phyloP scores from a whole-genome alignment of 2,113 vertebrate genomes.

The Hiodon alosoides region DNA sequence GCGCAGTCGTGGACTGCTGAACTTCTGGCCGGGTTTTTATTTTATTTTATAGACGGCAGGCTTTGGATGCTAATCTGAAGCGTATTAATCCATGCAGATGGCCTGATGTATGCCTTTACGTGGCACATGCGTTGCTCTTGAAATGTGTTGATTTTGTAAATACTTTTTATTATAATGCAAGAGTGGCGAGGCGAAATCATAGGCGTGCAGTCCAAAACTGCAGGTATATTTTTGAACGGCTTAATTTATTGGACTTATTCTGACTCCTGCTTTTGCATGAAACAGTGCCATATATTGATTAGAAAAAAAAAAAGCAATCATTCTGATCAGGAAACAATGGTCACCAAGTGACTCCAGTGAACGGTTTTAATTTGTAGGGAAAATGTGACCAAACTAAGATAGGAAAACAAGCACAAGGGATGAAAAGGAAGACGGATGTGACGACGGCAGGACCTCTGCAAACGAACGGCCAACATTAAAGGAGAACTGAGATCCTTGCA shows the following conservation, averaged over 20 bases:
- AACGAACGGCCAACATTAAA: too few species aligned
- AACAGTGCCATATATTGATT: conserved; percentile 14
- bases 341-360: conserved; percentile 25
- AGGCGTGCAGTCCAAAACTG: conserved; percentile 15
- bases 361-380: background rate
- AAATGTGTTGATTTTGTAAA: conserved; percentile 29
- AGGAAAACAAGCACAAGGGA: too few species aligned
- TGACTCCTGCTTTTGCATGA: conserved; percentile 18
- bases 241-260: background rate
- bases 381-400: too few species aligned
- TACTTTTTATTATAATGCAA: conserved; percentile 24
- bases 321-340: conserved; percentile 22
- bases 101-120: too few species aligned
- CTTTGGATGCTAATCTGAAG: too few species aligned
- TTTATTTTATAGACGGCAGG: too few species aligned
- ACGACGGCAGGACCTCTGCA: too few species aligned
- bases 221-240: conserved; percentile 20
- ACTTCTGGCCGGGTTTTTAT: too few species aligned
- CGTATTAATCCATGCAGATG: too few species aligned
- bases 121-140: background rate
- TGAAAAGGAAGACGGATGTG: too few species aligned
- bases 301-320: background rate
- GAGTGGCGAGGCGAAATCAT: conserved; percentile 2
- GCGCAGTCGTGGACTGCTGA: too few species aligned
- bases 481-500: too few species aligned